Base-by-base conservation (phyloP, 2,888 invertebrate genomes). In the Caenorhabditis sulstoni region DNA sequence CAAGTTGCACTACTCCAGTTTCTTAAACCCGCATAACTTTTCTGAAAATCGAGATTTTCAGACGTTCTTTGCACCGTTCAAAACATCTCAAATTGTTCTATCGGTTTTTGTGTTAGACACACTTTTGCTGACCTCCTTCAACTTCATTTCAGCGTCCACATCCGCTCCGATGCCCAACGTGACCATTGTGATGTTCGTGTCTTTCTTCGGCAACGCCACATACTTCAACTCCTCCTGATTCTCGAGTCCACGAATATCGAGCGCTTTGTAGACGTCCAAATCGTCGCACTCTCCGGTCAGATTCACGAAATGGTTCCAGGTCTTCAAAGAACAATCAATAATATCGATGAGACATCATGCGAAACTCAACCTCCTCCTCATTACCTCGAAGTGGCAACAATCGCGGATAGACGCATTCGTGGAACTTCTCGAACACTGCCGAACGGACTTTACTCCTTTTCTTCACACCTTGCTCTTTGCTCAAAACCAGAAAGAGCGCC, bases 51-150 rank as follows among this genome's bases (percentile, higher is more conserved):
- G n/a, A n/a, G n/a, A n/a, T n/a, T n/a, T n/a, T n/a, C n/a, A n/a
- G n/a, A n/a, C n/a, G n/a, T n/a, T n/a, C n/a, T n/a, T n/a, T n/a
- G n/a, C n/a, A n/a, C n/a, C n/a, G n/a, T n/a, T n/a, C n/a, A n/a
- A n/a, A n/a, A n/a, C n/a, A n/a, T n/a, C n/a, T n/a, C n/a, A n/a
- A n/a, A n/a, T n/a, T n/a, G n/a, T n/a, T n/a, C n/a, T n/a, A n/a
- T n/a, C n/a, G n/a, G n/a, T n/a, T n/a, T n/a, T n/a, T n/a, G n/a
- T n/a, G n/a, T n/a, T n/a, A n/a, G n/a, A n/a, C n/a, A n/a, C n/a
- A n/a, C n/a, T n/a, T n/a, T n/a, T n/a, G n/a, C n/a, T n/a, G n/a
- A 41, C 92, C 92, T 0, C 41, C 41, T 41, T 41, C 41, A 41
- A 41, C 41, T 41, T 41, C 12, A 41, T 41, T 29, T 74, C 74